phyloP scores from a whole-genome alignment of 2,113 vertebrate species.

The Limanda limanda region DNA sequence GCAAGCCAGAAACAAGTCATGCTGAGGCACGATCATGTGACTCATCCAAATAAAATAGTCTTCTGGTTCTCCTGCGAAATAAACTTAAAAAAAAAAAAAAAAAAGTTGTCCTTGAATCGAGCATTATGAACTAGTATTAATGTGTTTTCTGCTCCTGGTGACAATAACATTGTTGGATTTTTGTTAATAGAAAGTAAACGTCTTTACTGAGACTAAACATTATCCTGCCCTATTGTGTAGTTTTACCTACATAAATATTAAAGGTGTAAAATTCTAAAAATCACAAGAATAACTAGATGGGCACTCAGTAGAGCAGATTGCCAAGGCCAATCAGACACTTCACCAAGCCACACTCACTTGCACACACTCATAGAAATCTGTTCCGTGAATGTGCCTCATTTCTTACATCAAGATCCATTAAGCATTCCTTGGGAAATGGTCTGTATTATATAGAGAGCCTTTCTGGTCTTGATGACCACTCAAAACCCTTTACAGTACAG shows the following conservation, averaged over 20 bases:
- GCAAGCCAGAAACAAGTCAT: slow-evolving; percentile 11
- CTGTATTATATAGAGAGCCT: no score
- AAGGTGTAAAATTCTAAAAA: not conserved
- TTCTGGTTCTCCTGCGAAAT: not conserved
- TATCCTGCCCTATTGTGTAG: not conserved
- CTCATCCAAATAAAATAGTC: not conserved
- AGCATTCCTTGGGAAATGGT: no score
- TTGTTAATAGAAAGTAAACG: not conserved
- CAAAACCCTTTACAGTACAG: no score
- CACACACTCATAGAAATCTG: no score
- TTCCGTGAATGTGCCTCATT: no score
- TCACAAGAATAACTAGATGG: not conserved
- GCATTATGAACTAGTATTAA: not conserved
- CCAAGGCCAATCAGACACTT: no score
- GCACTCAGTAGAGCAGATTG: no score
- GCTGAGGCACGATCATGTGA: slow-evolving; percentile 6
- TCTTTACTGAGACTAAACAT: not conserved
- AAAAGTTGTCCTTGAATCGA: not conserved
- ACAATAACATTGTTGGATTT: not conserved
- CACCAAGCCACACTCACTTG: no score
- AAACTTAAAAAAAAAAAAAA: not conserved
- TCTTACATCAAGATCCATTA: no score
- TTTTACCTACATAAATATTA: not conserved
- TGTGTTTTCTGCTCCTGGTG: not conserved
- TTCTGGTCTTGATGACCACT: no score